Base-by-base conservation (phyloP, 2,888 invertebrate species). In the Drosophila kanekoi region DNA sequence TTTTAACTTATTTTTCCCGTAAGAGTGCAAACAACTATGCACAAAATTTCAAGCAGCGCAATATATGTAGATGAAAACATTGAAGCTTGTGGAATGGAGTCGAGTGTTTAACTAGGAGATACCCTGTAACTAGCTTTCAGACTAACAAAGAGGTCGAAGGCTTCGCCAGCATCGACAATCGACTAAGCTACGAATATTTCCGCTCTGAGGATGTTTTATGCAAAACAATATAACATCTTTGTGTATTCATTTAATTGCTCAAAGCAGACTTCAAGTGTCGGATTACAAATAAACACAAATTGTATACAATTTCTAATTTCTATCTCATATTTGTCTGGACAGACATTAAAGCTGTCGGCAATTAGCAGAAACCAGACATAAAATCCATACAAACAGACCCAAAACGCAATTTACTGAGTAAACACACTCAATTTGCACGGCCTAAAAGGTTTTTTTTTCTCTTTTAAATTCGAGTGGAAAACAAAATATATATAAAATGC, bases 331-430 rank as follows among this genome's bases (percentile, higher is more conserved):
- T 33, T 20, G 8, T 14, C 33, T 20, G 8, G n/a, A 4, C 14
- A 56, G 61, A 63, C 68, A 80, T 73, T 73, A 67, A 62, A 59
- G 49, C 51, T 45, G 40, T 59, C 44, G 58, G 61, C 77, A 72
- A 77, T 77, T 75, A 69, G 59, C 62, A 51, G 10, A 41, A 32
- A 18, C 3, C 38, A 23, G 20, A 32, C n/a, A 20, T 8, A 47
- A 40, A 52, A 14, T 47, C 10, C 9, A 37, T 20, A 52, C 41
- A 43, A 35, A 23, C 43, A 52, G 41, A 32, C 35, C 37, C 14
- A 33, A 62, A 59, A 75, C 16, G 20, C 61, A 65, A 65, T 75
- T 74, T 62, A 51, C 49, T 68, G 59, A 56, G 62, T 64, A 77
- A 65, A 65, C 54, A 65, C 62, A 52, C 54, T 56, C 65, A 65